Evolutionary conservation across 2,797 vertebrate species (phyloP), one percentile per base, ranked within the genome.

Genomic region (Leptatherina wallacei): DNA sequence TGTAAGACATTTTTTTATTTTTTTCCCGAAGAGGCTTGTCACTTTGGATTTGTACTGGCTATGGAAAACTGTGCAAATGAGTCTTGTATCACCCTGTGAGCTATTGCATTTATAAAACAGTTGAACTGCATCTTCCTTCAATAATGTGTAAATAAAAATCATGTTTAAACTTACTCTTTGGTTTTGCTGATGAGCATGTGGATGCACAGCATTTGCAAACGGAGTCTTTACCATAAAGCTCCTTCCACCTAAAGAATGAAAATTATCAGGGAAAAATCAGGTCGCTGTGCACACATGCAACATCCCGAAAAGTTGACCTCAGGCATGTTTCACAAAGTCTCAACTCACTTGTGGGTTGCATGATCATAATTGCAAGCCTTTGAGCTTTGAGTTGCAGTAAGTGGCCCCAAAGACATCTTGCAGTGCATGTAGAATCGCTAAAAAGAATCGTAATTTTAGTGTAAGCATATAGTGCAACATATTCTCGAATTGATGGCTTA

Each of bases 361-460:
- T 0, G 0, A 3, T 91, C 61, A 51, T 90, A 95, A 61, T 74
- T 92, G 74, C 93, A 95, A 14, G 93, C 84, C 68, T 94, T 95
- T 6, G 14, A 65, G 63, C 49, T 73, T 0, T 2, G 3, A 29
- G 77, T 89, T 70, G 92, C 79, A 0, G 11, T 36, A 2, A 10
- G 27, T 6, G 10, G 5, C 10, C 82, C 91, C 20, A 81, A 0
- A 4, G 35, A 42, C 49, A 94, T 22, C 1, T 91, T 83, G 70
- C 94, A 95, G 71, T 95, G 92, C 78, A 95, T 64, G 80, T 78
- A 91, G 62, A 94, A 73, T 59, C 71, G 29, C 94, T 94, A 61
- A 71, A 74, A 72, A 10, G 69, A 0, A 27, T 36, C 0, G 0
- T 0, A 35, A 52, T 2, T 11, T 32, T 4, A 54, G 3, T 7